Percentiles rank a stretch among this genome's conserved stretches.
phyloP scores from a whole-genome alignment of 2,888 invertebrate genomes.

The Polylopha cassiicola region DNA sequence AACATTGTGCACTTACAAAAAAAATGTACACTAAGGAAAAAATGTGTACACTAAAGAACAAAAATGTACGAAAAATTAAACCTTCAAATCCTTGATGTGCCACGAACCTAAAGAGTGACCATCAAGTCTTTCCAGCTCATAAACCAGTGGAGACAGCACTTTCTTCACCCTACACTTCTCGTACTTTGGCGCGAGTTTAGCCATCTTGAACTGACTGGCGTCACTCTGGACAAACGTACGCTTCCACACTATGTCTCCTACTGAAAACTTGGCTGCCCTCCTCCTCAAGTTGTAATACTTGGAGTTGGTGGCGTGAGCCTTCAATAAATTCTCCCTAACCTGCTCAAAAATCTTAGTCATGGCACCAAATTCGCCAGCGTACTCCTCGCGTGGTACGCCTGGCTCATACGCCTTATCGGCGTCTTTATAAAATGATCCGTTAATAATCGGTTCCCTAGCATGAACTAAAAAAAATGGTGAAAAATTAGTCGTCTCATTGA shows the following conservation, averaged over 20 bases:
- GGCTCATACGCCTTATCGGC: too few species aligned
- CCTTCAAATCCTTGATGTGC: conserved; percentile 16
- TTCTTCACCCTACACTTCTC: conserved; percentile 8
- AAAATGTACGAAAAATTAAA: too few species aligned
- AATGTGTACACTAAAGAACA: too few species aligned
- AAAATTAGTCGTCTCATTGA: conserved; percentile 1
- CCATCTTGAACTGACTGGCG: conserved; percentile 1
- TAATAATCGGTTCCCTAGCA: too few species aligned
- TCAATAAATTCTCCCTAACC: too few species aligned
- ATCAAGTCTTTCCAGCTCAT: conserved; percentile 10
- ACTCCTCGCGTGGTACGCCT: too few species aligned
- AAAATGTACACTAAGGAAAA: too few species aligned
- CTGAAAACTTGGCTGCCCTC: background rate
- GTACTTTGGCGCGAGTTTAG: conserved; percentile 15
- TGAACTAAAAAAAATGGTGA: background rate
- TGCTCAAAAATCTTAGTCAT: too few species aligned
- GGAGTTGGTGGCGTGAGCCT: background rate
- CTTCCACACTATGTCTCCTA: too few species aligned
- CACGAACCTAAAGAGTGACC: conserved; percentile 10
- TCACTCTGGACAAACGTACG: conserved; percentile 5
- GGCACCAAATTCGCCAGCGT: too few species aligned
- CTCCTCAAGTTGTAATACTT: conserved; percentile 4
- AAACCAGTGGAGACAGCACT: conserved; percentile 9
- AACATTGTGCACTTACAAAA: too few species aligned
- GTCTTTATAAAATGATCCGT: too few species aligned